Conservation (phyloP, 2,888 invertebrate genomes). For the Drosophila anceps region DNA sequence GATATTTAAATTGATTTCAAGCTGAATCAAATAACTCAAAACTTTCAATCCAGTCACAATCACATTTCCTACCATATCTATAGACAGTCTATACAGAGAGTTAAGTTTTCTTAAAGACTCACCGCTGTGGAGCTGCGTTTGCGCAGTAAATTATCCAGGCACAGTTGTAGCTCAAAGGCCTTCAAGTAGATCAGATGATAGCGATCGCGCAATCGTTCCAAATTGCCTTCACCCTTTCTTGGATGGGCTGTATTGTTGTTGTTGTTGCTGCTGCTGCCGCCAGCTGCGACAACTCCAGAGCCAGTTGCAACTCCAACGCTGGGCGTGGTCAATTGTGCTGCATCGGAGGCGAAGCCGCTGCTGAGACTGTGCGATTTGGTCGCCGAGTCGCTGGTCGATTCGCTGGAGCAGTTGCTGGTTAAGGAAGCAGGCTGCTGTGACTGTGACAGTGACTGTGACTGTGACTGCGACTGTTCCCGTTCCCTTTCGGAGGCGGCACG, state of each 20-base stretch:
- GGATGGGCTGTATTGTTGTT: slow-evolving; percentile 27
- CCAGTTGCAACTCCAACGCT: slow-evolving; percentile 36
- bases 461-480: slow-evolving; percentile 62
- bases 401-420: slow-evolving; percentile 77
- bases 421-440: slow-evolving; percentile 69
- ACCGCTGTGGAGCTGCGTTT: slow-evolving; percentile 89
- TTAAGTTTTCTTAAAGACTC: slow-evolving; percentile 74
- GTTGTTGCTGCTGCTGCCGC: slow-evolving; percentile 26
- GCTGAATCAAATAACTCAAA: not conserved
- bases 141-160: slow-evolving; percentile 92
- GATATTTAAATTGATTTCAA: not conserved
- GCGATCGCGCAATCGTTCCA: slow-evolving; percentile 91
- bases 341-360: slow-evolving; percentile 74
- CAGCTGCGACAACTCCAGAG: slow-evolving; percentile 22
- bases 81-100: not conserved
- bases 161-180: slow-evolving; percentile 96
- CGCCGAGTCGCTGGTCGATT: slow-evolving; percentile 71
- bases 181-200: slow-evolving; percentile 96
- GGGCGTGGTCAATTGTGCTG: slow-evolving; percentile 41
- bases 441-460: slow-evolving; percentile 35
- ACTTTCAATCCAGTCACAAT: not conserved
- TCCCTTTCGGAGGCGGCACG: slow-evolving; percentile 88
- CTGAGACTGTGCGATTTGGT: slow-evolving; percentile 72
- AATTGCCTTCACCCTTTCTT: slow-evolving; percentile 83
- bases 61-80: not conserved